Evolutionary conservation across 64 coral and sea anemone genomes (phyloP), one percentile per base, ranked within the genome.

Genomic region (Porites australiensis): DNA sequence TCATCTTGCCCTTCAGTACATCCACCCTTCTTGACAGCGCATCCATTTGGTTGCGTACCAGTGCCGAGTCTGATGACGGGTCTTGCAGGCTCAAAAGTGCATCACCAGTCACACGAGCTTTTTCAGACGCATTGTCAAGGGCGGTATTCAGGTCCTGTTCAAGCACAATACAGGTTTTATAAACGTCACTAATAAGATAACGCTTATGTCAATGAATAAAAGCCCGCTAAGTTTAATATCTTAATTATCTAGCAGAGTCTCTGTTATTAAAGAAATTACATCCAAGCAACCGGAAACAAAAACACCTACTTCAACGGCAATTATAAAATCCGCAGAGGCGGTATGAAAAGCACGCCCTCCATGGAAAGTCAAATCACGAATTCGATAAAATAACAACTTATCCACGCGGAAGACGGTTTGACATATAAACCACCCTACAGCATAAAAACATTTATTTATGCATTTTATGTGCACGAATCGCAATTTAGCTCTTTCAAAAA

Each of bases 31-130:
- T 83, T 70, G 73, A 88, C 47, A 97, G 92, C 9, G 92, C 95
- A 70, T 90, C 88, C 68, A 97, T 70, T 61, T 97, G 92, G 16
- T 79, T 88, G 64, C 81, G 67, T 9, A 97, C 92, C 70, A 86
- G 88, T 83, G 82, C 66, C 78, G 79, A 61, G 46, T 93, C 88
- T 70, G 92, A 82, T 27, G 62, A 73, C 9, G 95, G 79, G 52
- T 88, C 83, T 44, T 97, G 86, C 88, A 97, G 88, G 71, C 90
- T 86, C 87, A 89, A 43, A 5, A 97, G 88, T 16, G 89, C 50
- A 27, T 94, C 49, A 4, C 95, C 95, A 9, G 92, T 69, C 0
- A 10, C 55, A 37, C 87, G 83, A 48, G 88, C 73, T 20, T 67
- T 75, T 8, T 83, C 81, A 8, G 88, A 54, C 48, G 77, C 50